Evolutionary conservation across 2,888 invertebrate species (phyloP).

Genomic region (Stegophylla sp.): DNA sequence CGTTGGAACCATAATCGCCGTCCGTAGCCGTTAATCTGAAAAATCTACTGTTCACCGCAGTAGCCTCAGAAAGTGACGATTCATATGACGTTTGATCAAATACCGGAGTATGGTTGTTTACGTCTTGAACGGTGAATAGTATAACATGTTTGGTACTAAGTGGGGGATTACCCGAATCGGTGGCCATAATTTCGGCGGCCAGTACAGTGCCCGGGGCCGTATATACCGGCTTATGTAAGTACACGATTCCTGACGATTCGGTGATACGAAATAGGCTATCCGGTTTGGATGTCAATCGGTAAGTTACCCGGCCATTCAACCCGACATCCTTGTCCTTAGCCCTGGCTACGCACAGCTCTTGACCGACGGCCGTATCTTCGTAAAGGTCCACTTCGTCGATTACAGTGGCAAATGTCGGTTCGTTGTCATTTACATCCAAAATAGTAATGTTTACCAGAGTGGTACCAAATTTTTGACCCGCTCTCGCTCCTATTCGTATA

Average conservation of each 20-base stretch:
- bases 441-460: constrained; percentile 82
- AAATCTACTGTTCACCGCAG: constrained; percentile 87
- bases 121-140: constrained; percentile 79
- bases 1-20: constrained; percentile 82
- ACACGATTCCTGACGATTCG: constrained; percentile 86
- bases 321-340: constrained; percentile 89
- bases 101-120: constrained; percentile 94
- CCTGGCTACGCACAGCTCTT: constrained; percentile 86
- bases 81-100: constrained; percentile 92
- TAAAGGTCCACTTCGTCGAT: constrained; percentile 80
- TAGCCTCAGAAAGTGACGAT: constrained; percentile 87
- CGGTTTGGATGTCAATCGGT: constrained; percentile 80
- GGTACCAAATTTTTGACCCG: constrained; percentile 77
- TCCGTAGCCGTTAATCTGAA: constrained; percentile 90
- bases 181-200: constrained; percentile 80
- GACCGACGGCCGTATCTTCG: constrained; percentile 92
- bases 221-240: constrained; percentile 80
- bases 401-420: constrained; percentile 81
- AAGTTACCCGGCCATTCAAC: constrained; percentile 84
- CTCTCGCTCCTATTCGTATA: constrained; percentile 80
- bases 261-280: constrained; percentile 84
- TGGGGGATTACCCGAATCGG: constrained; percentile 81
- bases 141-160: constrained; percentile 79
- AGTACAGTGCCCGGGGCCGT: constrained; percentile 76
- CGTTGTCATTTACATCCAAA: constrained; percentile 89